These are phyloP conservation scores for Chrysemys picta DNA, from an alignment of 2,113 vertebrate genomes.

Conservation along the genomic window DNA sequence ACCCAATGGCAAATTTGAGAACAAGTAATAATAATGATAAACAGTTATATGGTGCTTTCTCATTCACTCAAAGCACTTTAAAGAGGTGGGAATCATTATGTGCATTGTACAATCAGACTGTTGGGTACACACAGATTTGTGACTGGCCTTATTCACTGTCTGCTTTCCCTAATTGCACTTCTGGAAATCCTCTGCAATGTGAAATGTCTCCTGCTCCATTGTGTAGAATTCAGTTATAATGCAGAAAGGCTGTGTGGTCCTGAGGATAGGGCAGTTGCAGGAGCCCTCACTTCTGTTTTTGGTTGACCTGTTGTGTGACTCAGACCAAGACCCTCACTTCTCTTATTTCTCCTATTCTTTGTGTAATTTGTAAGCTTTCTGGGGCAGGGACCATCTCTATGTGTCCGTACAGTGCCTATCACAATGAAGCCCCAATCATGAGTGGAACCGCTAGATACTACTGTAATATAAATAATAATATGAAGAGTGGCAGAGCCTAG, in stretches of 20 bases:
- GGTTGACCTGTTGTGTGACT: neutral
- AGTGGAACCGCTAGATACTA: neutral
- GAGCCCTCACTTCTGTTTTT: neutral
- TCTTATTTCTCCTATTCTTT: accelerated
- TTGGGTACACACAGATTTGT: neutral
- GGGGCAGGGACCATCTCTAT: accelerated
- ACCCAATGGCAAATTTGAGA: neutral
- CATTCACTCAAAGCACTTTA: neutral
- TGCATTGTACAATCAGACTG: neutral
- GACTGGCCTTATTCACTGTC: neutral
- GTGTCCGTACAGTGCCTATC: neutral
- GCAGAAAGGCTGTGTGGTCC: neutral
- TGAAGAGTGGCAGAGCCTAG: neutral
- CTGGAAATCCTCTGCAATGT: neutral
- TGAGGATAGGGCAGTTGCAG: neutral
- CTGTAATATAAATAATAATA: neutral
- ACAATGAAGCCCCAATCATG: neutral
- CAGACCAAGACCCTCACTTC: neutral
- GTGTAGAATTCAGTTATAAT: neutral
- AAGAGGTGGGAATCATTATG: neutral
- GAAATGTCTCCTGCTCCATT: neutral
- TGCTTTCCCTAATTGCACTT: neutral
- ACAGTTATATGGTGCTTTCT: neutral
- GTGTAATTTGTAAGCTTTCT: neutral
- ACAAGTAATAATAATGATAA: neutral